Conservation (phyloP, 2,113 vertebrate species). For the Narcine bancroftii region DNA sequence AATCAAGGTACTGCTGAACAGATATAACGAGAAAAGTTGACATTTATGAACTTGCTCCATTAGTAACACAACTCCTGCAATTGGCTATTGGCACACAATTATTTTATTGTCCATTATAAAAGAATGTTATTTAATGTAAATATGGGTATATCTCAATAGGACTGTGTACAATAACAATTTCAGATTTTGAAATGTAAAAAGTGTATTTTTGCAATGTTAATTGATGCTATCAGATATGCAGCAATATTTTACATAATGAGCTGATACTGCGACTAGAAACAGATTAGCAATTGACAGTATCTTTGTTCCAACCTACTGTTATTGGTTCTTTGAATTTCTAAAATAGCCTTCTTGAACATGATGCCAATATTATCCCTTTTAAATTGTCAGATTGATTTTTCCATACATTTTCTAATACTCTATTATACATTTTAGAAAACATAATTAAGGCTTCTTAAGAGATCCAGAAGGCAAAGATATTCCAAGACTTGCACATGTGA, state of each 20-base stretch:
- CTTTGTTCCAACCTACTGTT: not conserved
- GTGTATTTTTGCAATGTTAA: not conserved
- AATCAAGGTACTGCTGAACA: not conserved
- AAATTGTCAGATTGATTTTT: no score
- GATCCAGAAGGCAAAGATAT: not conserved
- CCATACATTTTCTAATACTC: no score
- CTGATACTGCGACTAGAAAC: not conserved
- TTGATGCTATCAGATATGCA: conserved; percentile 1
- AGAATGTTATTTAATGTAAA: not conserved
- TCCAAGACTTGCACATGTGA: not conserved
- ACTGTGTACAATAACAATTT: not conserved
- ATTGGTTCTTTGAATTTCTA: not conserved
- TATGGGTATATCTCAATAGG: not conserved
- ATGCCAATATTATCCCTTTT: not conserved
- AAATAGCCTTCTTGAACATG: not conserved
- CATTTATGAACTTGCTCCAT: not conserved
- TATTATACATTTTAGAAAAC: conserved; percentile 11
- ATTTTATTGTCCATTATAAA: not conserved
- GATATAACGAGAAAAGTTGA: not conserved
- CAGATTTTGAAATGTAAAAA: not conserved
- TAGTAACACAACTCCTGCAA: not conserved
- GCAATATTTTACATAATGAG: not conserved
- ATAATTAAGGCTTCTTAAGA: not conserved
- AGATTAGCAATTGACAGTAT: not conserved
- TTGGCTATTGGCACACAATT: not conserved